phyloP scores from a whole-genome alignment of 2,888 invertebrate species.

The Protophormia terraenovae region DNA sequence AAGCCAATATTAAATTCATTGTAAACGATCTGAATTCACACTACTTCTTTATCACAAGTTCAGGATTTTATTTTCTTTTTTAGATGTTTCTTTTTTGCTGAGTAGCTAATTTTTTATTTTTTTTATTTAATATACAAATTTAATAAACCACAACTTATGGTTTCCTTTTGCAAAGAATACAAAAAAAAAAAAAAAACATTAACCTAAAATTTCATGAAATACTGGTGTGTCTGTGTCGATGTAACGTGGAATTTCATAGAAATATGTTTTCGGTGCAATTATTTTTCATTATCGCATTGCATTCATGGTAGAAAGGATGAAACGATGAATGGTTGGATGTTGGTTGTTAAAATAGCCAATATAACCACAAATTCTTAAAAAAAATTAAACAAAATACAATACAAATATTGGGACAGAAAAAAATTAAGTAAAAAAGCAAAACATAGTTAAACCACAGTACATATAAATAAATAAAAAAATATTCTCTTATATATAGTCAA shows the following conservation, averaged over 20 bases:
- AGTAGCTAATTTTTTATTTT: not conserved
- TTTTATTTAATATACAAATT: not conserved
- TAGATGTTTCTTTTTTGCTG: too few species aligned
- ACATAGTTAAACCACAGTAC: not conserved
- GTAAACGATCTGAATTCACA: too few species aligned
- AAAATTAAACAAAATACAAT: not conserved
- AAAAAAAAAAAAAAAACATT: not conserved
- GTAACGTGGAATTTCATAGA: not conserved
- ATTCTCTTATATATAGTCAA: not conserved
- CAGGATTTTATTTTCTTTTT: too few species aligned
- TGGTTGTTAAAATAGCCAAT: not conserved
- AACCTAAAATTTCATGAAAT: not conserved
- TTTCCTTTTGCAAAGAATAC: not conserved
- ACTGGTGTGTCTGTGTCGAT: not conserved
- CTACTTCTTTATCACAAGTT: too few species aligned
- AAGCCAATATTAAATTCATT: too few species aligned
- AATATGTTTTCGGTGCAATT: not conserved
- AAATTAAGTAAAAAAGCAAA: not conserved
- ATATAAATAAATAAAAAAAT: too few species aligned
- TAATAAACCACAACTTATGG: not conserved
- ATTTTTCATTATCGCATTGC: slow-evolving; percentile 26
- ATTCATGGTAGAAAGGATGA: not conserved
- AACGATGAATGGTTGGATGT: not conserved
- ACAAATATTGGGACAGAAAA: slow-evolving; percentile 4
- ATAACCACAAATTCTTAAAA: not conserved